Percentiles rank a stretch among this genome's conserved stretches.
phyloP scores from a whole-genome alignment of 2,888 invertebrate species.

The Charanyca ferruginea region DNA sequence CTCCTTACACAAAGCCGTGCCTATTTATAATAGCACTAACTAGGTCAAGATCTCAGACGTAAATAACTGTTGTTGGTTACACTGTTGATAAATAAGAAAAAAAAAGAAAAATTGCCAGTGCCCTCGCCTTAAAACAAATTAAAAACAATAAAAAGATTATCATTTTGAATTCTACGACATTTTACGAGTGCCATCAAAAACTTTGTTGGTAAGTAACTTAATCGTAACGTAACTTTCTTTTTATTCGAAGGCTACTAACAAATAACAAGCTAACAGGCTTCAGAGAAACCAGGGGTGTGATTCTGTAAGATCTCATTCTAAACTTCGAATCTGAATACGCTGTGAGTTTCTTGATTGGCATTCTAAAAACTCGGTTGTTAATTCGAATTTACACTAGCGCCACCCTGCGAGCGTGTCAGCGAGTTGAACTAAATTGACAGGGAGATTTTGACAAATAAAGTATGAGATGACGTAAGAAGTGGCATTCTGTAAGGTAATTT shows the following conservation, averaged over 20 bases:
- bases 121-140: not conserved
- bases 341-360: too few relatives aligned
- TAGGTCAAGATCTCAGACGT: constrained; percentile 40
- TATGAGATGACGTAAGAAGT: too few relatives aligned
- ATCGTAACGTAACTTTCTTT: constrained; percentile 20
- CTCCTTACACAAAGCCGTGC: not conserved
- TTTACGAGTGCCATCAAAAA: constrained; percentile 42
- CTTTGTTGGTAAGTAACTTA: constrained; percentile 23
- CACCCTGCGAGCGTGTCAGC: too few relatives aligned
- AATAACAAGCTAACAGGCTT: constrained; percentile 17
- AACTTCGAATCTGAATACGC: too few relatives aligned
- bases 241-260: constrained; percentile 7
- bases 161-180: constrained; percentile 37
- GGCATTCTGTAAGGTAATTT: too few relatives aligned
- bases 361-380: too few relatives aligned
- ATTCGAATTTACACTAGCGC: too few relatives aligned
- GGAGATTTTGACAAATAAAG: too few relatives aligned
- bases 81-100: constrained; percentile 11
- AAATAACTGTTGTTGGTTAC: constrained; percentile 15
- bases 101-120: not conserved
- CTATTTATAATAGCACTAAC: constrained; percentile 29
- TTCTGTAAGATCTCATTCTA: too few relatives aligned
- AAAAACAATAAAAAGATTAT: not conserved
- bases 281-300: too few relatives aligned
- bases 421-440: too few relatives aligned